These are phyloP conservation scores for Eriocheir sinensis DNA, from an alignment of 1,140 invertebrate species.

Conservation along the genomic window DNA sequence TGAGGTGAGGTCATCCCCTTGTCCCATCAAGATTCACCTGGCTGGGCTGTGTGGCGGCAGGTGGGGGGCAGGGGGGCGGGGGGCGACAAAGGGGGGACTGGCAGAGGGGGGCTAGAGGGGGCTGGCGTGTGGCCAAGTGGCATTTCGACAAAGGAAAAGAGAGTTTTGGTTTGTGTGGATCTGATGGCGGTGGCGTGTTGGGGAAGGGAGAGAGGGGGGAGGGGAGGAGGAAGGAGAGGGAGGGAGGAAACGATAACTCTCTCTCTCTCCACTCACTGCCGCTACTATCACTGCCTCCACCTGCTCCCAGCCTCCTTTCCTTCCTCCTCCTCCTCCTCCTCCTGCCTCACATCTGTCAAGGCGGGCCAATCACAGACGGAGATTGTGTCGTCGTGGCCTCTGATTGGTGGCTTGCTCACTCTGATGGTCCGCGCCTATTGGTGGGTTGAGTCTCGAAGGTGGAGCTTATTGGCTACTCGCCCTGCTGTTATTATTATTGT, in stretches of 20 bases:
- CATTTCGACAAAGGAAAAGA: slow-evolving; percentile 23
- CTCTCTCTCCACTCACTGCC: neutral
- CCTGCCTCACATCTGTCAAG: neutral
- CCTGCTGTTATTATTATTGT: neutral
- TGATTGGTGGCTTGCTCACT: neutral
- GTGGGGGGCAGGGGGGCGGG: no score
- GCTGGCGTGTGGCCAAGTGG: neutral
- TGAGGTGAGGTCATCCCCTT: no score
- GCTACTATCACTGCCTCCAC: neutral
- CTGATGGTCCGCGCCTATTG: neutral
- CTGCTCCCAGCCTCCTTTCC: neutral
- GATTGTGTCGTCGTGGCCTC: neutral
- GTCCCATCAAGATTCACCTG: neutral
- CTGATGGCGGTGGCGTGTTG: neutral
- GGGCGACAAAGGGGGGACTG: no score
- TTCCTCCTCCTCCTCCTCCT: neutral
- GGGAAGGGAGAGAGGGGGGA: neutral
- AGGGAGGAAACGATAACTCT: slow-evolving; percentile 12
- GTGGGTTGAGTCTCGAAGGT: neutral
- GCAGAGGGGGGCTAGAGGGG: no score
- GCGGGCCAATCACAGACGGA: slow-evolving; percentile 8
- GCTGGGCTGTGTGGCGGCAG: neutral
- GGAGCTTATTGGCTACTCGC: neutral
- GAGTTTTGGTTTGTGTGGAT: slow-evolving; percentile 4
- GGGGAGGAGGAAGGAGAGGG: no score